These are phyloP conservation scores for Junco hyemalis DNA, from an alignment of 2,113 vertebrate genomes.

Conservation along the genomic window DNA sequence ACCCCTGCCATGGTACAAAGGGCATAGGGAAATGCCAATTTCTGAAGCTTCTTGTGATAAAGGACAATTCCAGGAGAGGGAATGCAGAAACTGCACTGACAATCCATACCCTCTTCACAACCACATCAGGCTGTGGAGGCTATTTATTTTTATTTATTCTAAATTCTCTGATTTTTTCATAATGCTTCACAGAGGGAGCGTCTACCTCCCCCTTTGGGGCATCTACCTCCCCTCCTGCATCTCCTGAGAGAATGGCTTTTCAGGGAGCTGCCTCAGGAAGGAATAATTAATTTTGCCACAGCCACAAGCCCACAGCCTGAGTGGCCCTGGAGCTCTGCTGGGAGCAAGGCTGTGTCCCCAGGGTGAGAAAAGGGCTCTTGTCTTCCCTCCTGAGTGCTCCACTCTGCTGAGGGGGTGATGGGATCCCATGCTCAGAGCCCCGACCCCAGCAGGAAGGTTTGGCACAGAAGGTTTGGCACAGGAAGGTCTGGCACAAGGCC, in stretches of 20 bases:
- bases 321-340: not conserved
- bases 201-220: not conserved
- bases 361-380: accelerated
- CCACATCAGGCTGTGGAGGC: no score
- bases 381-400: accelerated
- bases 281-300: accelerated
- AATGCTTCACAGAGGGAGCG: no score
- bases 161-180: no score
- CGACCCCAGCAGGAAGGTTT: not conserved
- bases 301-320: no score
- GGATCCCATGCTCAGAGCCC: not conserved
- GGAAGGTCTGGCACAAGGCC: not conserved
- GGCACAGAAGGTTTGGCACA: no score
- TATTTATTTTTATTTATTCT: no score
- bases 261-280: not conserved
- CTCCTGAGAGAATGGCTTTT: accelerated
- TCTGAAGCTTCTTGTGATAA: no score
- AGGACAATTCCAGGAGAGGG: no score
- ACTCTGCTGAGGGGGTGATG: accelerated
- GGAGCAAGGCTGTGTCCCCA: not conserved
- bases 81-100: no score
- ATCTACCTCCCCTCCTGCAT: not conserved
- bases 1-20: no score
- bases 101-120: no score
- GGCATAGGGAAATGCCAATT: no score